Evolutionary conservation across 2,888 invertebrate species (phyloP).

Genomic region (Crocallis elinguaria): DNA sequence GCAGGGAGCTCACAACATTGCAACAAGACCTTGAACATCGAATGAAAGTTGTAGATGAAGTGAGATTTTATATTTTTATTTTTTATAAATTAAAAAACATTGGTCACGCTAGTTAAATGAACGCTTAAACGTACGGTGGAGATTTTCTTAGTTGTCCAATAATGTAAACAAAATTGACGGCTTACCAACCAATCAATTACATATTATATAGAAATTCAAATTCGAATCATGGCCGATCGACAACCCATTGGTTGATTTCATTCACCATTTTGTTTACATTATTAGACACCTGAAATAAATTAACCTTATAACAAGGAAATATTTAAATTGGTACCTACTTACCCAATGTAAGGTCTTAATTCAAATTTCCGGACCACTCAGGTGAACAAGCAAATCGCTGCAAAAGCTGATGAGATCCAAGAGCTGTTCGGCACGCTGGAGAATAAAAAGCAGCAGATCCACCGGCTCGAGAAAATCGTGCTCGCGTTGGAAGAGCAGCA

Average conservation of each 20-base stretch:
- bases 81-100: slow-evolving; percentile 11
- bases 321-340: too few species aligned
- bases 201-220: too few species aligned
- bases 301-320: too few species aligned
- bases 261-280: too few species aligned
- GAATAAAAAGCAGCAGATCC: slow-evolving; percentile 83
- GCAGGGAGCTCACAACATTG: slow-evolving; percentile 70
- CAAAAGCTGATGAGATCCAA: slow-evolving; percentile 81
- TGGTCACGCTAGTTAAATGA: background rate
- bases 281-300: too few species aligned
- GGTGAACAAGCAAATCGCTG: slow-evolving; percentile 81
- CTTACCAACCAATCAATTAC: too few species aligned
- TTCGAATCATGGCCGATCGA: too few species aligned
- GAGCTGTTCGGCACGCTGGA: slow-evolving; percentile 80
- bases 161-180: too few species aligned
- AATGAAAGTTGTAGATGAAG: slow-evolving; percentile 80
- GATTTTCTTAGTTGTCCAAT: too few species aligned
- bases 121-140: too few species aligned
- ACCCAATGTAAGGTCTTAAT: too few species aligned
- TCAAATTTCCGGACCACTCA: slow-evolving; percentile 31
- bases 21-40: slow-evolving; percentile 76
- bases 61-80: slow-evolving; percentile 52
- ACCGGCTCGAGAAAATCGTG: slow-evolving; percentile 82
- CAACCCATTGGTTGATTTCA: too few species aligned
- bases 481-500: slow-evolving; percentile 84